Conservation (phyloP, 2,113 vertebrate genomes). For the Sylvia atricapilla region DNA sequence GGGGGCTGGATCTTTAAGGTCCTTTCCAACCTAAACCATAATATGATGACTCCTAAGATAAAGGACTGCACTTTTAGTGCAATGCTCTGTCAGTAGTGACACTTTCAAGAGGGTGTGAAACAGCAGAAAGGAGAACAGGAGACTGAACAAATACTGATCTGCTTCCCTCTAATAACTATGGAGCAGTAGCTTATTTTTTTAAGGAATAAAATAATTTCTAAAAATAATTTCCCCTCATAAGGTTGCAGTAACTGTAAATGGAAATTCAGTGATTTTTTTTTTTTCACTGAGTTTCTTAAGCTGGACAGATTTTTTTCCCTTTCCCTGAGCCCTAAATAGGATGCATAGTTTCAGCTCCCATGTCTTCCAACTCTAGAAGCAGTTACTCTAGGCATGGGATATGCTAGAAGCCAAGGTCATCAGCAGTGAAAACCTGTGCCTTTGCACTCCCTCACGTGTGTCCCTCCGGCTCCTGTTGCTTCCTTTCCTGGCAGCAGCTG, state of each 20-base stretch:
- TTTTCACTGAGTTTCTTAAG: background rate
- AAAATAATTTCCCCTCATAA: background rate
- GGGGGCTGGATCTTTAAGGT: background rate
- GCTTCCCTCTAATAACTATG: background rate
- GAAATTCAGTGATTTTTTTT: background rate
- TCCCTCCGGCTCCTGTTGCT: background rate
- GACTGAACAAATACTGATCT: background rate
- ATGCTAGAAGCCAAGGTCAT: background rate
- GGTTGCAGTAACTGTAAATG: background rate
- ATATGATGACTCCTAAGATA: background rate
- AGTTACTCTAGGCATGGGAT: background rate
- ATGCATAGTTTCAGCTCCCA: background rate
- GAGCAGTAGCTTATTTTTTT: background rate
- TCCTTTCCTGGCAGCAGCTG: constrained; percentile 21
- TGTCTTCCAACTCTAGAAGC: background rate
- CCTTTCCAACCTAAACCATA: background rate
- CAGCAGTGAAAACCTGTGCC: background rate
- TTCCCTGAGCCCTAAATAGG: background rate
- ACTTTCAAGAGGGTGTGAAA: background rate
- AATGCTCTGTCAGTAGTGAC: background rate
- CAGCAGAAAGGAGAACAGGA: background rate
- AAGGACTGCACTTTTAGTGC: background rate
- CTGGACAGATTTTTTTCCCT: background rate
- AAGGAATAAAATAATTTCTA: background rate
- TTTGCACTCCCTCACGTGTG: background rate